Evolutionary conservation across 2,888 invertebrate genomes (phyloP).

Genomic region (Diachrysia chrysitis): DNA sequence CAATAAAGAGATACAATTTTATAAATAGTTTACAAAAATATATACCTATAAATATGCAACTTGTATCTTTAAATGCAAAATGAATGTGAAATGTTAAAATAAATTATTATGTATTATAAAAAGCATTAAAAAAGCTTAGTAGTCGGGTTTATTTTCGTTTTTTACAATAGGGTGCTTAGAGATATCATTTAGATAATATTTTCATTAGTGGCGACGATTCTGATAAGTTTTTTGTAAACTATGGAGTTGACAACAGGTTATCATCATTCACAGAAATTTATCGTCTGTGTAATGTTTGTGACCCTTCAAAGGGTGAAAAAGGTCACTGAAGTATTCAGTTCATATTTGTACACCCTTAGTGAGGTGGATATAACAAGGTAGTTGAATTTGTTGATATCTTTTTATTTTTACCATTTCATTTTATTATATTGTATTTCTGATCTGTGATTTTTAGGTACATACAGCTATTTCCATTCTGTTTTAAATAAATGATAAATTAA

Average conservation of each 20-base stretch:
- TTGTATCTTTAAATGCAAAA: too few species aligned
- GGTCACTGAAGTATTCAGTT: not conserved
- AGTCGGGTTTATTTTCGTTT: too few species aligned
- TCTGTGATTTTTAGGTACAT: too few species aligned
- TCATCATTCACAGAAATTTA: not conserved
- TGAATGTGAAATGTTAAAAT: too few species aligned
- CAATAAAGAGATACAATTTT: too few species aligned
- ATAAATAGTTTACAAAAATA: too few species aligned
- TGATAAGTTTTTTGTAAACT: not conserved
- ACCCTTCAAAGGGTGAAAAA: not conserved
- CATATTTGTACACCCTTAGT: slow-evolving; percentile 2
- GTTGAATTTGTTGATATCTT: not conserved
- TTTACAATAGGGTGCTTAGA: too few species aligned
- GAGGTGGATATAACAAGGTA: slow-evolving; percentile 4
- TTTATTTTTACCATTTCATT: not conserved
- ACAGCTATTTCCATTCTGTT: too few species aligned
- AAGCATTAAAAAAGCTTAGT: too few species aligned
- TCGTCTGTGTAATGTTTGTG: not conserved
- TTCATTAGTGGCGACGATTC: not conserved
- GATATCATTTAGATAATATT: not conserved
- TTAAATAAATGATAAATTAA: too few species aligned
- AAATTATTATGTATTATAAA: too few species aligned
- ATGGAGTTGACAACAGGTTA: not conserved
- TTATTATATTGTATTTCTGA: not conserved
- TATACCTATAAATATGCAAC: too few species aligned